Base-by-base conservation (phyloP, 2,888 invertebrate species). In the Anagyrus pseudococci region DNA sequence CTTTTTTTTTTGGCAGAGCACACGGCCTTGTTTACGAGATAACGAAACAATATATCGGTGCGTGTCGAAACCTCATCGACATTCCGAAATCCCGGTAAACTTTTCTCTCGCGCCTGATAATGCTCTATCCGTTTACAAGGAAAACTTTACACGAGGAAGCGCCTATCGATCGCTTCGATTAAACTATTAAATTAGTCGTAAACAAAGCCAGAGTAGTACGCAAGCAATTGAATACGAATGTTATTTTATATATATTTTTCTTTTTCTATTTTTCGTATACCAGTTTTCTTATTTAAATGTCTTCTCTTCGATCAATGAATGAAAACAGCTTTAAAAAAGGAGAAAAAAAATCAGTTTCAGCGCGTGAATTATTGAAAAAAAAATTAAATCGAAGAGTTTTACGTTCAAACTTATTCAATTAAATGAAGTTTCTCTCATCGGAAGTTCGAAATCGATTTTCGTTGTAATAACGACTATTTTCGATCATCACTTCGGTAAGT, bases 61-160 rank as follows among this genome's bases (percentile, higher is more conserved):
- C 58, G 44, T 58, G 52, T 58, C 29, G 22, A 44, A 37, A 22
- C 15, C 52, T 46, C 58, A 58, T 58, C 22, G 25, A 33, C 43
- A 46, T 22, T 33, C 26, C 15, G 19, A 15, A 4, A 52, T 46
- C 19, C 20, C 10, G n/a, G 50, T n/a, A 22, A 58, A 50, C 33
- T 52, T 52, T 52, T 29, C 52, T 58, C n/a, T n/a, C n/a, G n/a
- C 46, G 52, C 52, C 58, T 37, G 52, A 52, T 58, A 57, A 48
- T 48, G 46, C 48, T 57, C 40, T 23, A 33, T 33, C 43, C 44
- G 33, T 52, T 44, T 26, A 17, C 7, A 8, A 50, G 26, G 25
- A 46, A 33, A 58, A 52, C 43, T 52, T 50, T 44, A n/a, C 15
- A 57, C 17, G 40, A 29, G 29, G 29, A 8, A 15, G 4, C 2